Evolutionary conservation across 2,113 vertebrate genomes (phyloP), one percentile per base, ranked within the genome.

Genomic region (Eurypyga helias): DNA sequence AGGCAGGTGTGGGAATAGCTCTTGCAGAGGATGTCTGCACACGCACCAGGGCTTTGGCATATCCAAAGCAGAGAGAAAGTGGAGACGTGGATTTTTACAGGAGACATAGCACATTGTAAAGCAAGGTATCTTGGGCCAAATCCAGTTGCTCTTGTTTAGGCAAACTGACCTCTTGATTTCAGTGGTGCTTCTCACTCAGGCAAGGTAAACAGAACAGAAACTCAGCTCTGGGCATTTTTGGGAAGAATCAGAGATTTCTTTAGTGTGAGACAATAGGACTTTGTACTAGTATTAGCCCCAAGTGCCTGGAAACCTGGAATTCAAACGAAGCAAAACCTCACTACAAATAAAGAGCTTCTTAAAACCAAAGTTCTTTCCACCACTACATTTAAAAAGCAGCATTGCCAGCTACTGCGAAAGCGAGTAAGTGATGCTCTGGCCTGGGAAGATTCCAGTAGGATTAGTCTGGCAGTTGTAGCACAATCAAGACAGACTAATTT

Each of bases 361-460:
- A 72, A 92, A 96, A 21, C 25, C 60, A 23, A 82, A 80, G 48
- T 49, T 65, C 28, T 76, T 89, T 96, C 93, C 87, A 92, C 46
- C 36, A 80, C 36, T 76, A 4, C 38, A 87, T 89, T 80, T 72
- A 70, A 75, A 84, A 52, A 84, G 26, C 33, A 60, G 57, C 72
- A 34, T 7, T 86, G 92, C 93, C 90, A 97, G 87, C 75, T 96
- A 61, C 92, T 91, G 92, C 83, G 64, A 75, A 65, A 31, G 45
- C 12, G 57, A 87, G 12, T 67, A 75, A 87, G 72, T 17, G 90
- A 71, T 96, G 90, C 83, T 96, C 65, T 83, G 88, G 89, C 54
- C 89, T 49, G 38, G 89, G 75, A 96, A 48, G 90, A 49, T 78
- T 91, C 87, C 61, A 64, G 60, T 10, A 51, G 82, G 90, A 95